Evolutionary conservation across 2,113 vertebrate species (phyloP).

Genomic region (Hassar affinis): DNA sequence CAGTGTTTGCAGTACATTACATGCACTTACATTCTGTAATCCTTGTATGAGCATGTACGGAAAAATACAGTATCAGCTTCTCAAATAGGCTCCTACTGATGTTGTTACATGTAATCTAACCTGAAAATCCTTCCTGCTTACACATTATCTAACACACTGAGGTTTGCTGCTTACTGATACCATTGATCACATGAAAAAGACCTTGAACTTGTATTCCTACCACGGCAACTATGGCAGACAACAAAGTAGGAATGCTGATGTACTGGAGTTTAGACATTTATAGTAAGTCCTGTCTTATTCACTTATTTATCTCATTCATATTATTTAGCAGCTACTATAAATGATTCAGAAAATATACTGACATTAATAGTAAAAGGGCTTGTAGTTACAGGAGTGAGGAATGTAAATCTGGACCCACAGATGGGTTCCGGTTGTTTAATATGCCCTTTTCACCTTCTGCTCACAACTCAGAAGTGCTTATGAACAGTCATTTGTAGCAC

Average conservation of each 20-base stretch:
- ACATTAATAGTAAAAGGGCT: background rate
- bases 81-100: conserved; percentile 24
- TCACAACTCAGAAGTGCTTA: too few species aligned
- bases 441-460: background rate
- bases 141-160: conserved; percentile 20
- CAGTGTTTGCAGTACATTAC: conserved; percentile 28
- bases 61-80: conserved; percentile 15
- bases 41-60: background rate
- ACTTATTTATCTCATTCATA: background rate
- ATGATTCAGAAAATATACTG: background rate
- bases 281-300: background rate
- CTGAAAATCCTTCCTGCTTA: conserved; percentile 30
- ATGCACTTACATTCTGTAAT: conserved; percentile 11
- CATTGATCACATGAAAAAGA: conserved; percentile 17
- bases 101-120: conserved; percentile 15
- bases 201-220: conserved; percentile 1
- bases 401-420: background rate
- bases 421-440: background rate
- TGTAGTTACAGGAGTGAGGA: background rate
- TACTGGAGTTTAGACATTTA: background rate
- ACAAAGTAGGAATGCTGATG: background rate
- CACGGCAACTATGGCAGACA: background rate
- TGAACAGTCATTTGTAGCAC: too few species aligned
- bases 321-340: background rate
- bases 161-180: conserved; percentile 3